Conservation (phyloP, 2,888 invertebrate genomes). For the Rhopalosiphum nymphaeae region DNA sequence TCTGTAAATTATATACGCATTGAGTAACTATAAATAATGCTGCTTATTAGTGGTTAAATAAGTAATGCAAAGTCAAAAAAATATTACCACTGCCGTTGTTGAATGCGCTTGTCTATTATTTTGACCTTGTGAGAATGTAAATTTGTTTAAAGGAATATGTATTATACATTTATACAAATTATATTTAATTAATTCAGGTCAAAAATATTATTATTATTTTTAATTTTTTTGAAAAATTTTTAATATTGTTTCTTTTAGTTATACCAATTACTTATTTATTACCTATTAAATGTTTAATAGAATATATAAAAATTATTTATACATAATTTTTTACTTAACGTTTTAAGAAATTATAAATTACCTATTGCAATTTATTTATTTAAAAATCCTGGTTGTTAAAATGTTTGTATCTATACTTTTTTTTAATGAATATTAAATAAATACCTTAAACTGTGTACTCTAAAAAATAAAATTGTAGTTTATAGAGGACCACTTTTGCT, state of each 20-base stretch:
- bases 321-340: neutral
- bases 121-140: slow-evolving; percentile 29
- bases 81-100: slow-evolving; percentile 18
- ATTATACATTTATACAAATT: neutral
- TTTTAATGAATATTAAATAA: neutral
- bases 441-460: neutral
- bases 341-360: neutral
- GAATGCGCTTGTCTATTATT: slow-evolving; percentile 12
- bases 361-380: neutral
- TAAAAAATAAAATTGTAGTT: neutral
- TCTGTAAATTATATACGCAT: slow-evolving; percentile 31
- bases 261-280: neutral
- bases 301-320: neutral
- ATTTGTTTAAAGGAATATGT: slow-evolving; percentile 13
- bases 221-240: neutral
- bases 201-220: neutral
- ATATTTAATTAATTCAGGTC: slow-evolving; percentile 7
- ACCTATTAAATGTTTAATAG: neutral
- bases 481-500: neutral
- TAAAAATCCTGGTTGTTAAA: neutral
- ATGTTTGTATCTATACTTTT: neutral
- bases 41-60: neutral
- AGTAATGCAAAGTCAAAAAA: slow-evolving; percentile 36
- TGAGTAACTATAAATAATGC: neutral
- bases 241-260: neutral